Conservation (phyloP, 2,797 vertebrate species). For the Macrochelys suwanniensis region DNA sequence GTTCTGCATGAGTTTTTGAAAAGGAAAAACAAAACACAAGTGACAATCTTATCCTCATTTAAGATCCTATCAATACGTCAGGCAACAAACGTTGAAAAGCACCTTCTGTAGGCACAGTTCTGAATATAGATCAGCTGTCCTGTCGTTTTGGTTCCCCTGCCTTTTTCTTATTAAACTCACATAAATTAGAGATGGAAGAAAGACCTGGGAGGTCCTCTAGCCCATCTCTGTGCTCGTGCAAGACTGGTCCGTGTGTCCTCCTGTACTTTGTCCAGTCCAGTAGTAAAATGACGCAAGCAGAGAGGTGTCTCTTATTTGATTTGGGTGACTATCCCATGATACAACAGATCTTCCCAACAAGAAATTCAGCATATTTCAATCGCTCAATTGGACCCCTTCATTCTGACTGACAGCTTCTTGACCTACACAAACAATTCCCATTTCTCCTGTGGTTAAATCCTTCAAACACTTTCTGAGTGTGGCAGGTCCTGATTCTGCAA, state of each 20-base stretch:
- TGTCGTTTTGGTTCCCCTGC: neutral
- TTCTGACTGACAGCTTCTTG: neutral
- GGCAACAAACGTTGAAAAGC: neutral
- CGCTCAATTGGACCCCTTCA: neutral
- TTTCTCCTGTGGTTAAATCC: neutral
- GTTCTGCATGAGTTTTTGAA: neutral
- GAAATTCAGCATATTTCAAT: neutral
- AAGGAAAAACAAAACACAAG: neutral
- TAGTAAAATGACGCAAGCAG: neutral
- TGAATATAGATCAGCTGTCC: neutral
- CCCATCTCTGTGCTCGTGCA: neutral
- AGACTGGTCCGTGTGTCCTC: neutral
- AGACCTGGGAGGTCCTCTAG: neutral
- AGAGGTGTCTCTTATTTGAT: neutral
- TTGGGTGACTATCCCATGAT: neutral
- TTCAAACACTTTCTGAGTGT: neutral
- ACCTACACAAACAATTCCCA: neutral
- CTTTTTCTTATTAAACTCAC: neutral
- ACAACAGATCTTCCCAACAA: accelerated
- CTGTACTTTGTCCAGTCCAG: neutral
- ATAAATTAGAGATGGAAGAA: neutral
- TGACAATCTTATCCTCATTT: slow-evolving; percentile 11
- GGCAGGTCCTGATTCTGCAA: neutral
- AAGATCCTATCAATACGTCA: neutral
- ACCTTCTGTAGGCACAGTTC: neutral